Conservation (phyloP, 2,113 vertebrate species). For the Nansenia antarctica region DNA sequence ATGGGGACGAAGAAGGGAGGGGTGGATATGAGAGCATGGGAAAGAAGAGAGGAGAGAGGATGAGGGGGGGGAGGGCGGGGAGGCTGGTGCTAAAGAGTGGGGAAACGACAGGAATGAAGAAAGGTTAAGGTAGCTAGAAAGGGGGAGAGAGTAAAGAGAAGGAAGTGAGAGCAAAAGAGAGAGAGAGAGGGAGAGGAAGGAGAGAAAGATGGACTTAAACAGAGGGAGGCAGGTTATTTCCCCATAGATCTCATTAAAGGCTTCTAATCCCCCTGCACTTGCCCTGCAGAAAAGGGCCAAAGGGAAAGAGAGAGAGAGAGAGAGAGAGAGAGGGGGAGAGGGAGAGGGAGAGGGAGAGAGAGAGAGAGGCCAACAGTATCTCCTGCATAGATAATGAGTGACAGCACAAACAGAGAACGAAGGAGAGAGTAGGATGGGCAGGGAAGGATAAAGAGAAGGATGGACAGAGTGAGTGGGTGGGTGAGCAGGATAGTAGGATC, state of each 20-base stretch:
- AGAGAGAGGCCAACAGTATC: not conserved
- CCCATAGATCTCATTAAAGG: constrained; percentile 72
- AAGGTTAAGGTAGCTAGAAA: constrained; percentile 12
- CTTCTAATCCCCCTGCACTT: constrained; percentile 50
- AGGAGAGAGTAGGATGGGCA: constrained; percentile 42
- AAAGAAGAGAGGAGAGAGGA: not conserved
- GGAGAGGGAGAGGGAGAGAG: constrained; percentile 1
- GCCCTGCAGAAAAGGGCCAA: constrained; percentile 39
- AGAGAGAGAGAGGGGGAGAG: constrained; percentile 19
- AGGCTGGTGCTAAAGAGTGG: not conserved
- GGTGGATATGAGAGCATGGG: not conserved
- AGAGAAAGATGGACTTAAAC: constrained; percentile 26
- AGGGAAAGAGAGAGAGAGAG: constrained; percentile 28
- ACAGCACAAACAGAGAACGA: not conserved
- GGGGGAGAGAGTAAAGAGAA: not conserved
- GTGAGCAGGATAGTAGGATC: constrained; percentile 64
- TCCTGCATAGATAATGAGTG: not conserved
- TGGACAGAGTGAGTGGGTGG: constrained; percentile 56
- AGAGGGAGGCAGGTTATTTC: constrained; percentile 51
- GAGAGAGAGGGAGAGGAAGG: not conserved
- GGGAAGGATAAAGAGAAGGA: constrained; percentile 49
- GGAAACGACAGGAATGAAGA: constrained; percentile 15
- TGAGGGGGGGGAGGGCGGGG: not conserved
- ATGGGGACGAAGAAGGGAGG: not conserved
- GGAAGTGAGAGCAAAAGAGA: not conserved